These are phyloP conservation scores for Synergus laeviventris DNA, from an alignment of 2,888 invertebrate genomes.

Conservation along the genomic window DNA sequence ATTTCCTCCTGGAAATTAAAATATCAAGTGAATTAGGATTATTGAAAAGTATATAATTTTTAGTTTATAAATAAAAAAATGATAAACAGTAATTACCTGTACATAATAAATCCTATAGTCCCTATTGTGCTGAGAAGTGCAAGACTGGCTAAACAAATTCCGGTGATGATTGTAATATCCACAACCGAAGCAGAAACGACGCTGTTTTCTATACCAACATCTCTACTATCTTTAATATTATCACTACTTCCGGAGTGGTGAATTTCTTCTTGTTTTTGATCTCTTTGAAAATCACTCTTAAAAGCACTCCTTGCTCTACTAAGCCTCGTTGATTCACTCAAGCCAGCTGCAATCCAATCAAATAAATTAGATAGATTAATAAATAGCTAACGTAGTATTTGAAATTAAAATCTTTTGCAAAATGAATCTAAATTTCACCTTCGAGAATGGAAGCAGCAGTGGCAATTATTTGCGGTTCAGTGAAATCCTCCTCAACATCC, in stretches of 20 bases:
- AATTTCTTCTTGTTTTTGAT: constrained; percentile 62
- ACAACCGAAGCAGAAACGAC: constrained; percentile 59
- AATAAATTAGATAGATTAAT: neutral
- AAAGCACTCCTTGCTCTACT: constrained; percentile 70
- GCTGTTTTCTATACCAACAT: constrained; percentile 48
- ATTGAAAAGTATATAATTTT: constrained; percentile 17
- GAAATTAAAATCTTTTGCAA: neutral
- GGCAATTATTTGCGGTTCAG: constrained; percentile 63
- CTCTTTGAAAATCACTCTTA: constrained; percentile 65
- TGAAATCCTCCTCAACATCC: constrained; percentile 62
- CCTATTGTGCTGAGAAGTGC: constrained; percentile 70
- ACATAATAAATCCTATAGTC: constrained; percentile 72
- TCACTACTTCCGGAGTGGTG: constrained; percentile 58
- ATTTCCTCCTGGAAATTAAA: constrained; percentile 78
- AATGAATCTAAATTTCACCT: constrained; percentile 53
- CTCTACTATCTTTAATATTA: constrained; percentile 52
- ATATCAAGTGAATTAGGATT: neutral
- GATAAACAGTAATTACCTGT: constrained; percentile 63
- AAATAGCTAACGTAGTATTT: neutral
- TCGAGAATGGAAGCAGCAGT: constrained; percentile 68
- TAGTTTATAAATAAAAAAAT: constrained; percentile 2
- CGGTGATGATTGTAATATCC: constrained; percentile 71
- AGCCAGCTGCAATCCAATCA: constrained; percentile 52
- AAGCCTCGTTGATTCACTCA: constrained; percentile 66
- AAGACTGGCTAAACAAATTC: constrained; percentile 70